phyloP scores from a whole-genome alignment of 2,888 invertebrate genomes.

The Globia sparganii region DNA sequence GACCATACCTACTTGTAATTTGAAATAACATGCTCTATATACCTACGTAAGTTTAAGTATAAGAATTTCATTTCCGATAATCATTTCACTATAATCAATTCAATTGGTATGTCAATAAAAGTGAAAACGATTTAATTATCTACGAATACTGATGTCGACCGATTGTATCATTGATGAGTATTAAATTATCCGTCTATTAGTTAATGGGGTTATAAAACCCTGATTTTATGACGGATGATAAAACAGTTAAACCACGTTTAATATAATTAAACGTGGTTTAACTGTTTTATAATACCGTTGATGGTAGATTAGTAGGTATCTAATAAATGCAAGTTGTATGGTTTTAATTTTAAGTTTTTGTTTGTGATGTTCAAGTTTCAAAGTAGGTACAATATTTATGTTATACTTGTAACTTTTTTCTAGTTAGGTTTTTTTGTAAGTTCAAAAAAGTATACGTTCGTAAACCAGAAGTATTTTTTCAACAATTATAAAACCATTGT shows the following conservation, averaged over 20 bases:
- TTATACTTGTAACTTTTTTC: not conserved
- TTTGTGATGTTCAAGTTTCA: not conserved
- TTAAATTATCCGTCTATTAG: constrained; percentile 51
- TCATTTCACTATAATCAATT: constrained; percentile 61
- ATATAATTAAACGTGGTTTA: constrained; percentile 54
- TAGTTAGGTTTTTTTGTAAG: too few relatives aligned
- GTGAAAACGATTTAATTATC: constrained; percentile 62
- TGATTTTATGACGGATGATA: constrained; percentile 61
- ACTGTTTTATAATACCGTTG: constrained; percentile 42
- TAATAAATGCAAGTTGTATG: constrained; percentile 11
- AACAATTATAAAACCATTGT: too few relatives aligned
- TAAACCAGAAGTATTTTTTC: too few relatives aligned
- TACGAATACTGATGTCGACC: constrained; percentile 42
- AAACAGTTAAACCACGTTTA: too few relatives aligned
- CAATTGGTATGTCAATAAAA: constrained; percentile 51
- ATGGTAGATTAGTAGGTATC: constrained; percentile 41
- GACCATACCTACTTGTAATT: not conserved
- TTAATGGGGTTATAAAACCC: constrained; percentile 58
- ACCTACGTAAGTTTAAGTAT: not conserved
- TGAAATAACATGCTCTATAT: not conserved
- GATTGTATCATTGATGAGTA: constrained; percentile 48
- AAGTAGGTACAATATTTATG: too few relatives aligned
- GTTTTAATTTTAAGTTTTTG: not conserved
- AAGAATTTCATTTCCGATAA: constrained; percentile 25
- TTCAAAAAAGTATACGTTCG: too few relatives aligned